These are phyloP conservation scores for Pyrrhia umbra DNA, from an alignment of 2,888 invertebrate genomes.

Conservation along the genomic window DNA sequence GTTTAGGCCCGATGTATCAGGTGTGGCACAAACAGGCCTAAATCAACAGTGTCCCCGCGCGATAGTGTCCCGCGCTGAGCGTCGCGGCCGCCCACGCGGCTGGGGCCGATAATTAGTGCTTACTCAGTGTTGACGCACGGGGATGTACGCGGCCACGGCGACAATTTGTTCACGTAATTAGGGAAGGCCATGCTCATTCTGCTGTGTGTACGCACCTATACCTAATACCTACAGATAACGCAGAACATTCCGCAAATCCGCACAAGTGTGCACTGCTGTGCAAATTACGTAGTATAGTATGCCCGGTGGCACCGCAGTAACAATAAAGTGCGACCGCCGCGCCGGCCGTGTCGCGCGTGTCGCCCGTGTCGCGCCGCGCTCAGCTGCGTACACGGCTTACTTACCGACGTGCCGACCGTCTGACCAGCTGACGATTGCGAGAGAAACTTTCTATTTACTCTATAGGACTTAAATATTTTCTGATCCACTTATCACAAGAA, in stretches of 20 bases:
- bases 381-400: no score
- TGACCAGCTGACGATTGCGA: no score
- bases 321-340: constrained; percentile 30
- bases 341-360: constrained; percentile 11
- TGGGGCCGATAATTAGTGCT: constrained; percentile 56
- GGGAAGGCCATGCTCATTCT: constrained; percentile 16
- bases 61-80: constrained; percentile 55
- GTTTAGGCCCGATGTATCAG: constrained; percentile 59
- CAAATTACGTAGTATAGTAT: constrained; percentile 12
- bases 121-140: constrained; percentile 40
- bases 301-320: constrained; percentile 8
- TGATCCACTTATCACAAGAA: no score
- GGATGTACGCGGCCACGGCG: constrained; percentile 27
- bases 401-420: no score
- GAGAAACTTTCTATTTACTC: no score
- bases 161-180: constrained; percentile 30
- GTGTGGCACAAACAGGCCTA: constrained; percentile 62
- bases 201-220: no score
- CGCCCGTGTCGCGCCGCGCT: no score
- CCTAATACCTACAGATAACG: not conserved
- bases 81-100: constrained; percentile 22
- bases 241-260: constrained; percentile 12
- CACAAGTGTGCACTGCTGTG: not conserved
- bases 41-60: constrained; percentile 60
- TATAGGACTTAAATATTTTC: no score